Conservation (phyloP, 2,113 vertebrate species). For the Oenanthe melanoleuca region DNA sequence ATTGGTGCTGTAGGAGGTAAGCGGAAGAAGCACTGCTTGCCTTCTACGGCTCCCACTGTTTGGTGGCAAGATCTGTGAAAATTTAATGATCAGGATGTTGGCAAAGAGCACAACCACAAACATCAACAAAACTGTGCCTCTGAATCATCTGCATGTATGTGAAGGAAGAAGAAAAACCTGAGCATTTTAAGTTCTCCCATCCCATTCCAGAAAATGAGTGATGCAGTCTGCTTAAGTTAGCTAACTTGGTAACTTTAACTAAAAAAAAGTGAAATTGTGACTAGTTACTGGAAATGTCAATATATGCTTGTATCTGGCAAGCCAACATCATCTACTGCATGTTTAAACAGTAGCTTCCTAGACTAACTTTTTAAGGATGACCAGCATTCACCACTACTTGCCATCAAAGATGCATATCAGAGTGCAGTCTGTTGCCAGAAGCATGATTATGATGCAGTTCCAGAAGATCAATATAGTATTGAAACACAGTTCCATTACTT, state of each 20-base stretch:
- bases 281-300: not conserved
- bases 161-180: not conserved
- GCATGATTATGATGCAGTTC: not conserved
- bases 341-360: not conserved
- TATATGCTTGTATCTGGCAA: not conserved
- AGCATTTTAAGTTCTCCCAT: not conserved
- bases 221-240: not conserved
- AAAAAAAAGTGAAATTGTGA: not conserved
- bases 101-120: not conserved
- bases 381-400: not conserved
- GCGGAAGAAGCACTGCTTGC: not conserved
- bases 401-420: not conserved
- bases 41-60: not conserved
- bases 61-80: not conserved
- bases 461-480: constrained; percentile 34
- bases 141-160: not conserved
- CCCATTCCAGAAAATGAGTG: not conserved
- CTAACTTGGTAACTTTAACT: not conserved
- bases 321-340: not conserved
- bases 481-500: constrained; percentile 9
- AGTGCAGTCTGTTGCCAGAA: not conserved
- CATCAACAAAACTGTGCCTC: not conserved
- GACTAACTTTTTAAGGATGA: not conserved
- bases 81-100: not conserved
- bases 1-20: not conserved